Conservation (phyloP, 2,113 vertebrate species). For the Turdus rufiventris region DNA sequence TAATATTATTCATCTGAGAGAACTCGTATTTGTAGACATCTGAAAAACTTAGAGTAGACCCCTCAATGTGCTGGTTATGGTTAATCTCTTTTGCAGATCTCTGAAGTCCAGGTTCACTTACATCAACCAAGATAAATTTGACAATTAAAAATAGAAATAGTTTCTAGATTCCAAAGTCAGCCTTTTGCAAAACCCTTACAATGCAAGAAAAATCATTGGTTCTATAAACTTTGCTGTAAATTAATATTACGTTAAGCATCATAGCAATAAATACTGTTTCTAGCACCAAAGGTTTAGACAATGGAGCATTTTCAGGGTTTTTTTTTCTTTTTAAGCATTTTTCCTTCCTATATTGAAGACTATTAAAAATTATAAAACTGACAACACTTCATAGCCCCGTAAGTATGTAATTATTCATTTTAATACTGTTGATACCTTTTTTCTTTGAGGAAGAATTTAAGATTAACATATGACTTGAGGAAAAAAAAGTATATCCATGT, state of each 20-base stretch:
- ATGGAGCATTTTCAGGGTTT: not conserved
- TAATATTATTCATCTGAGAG: not conserved
- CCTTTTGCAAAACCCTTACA: not conserved
- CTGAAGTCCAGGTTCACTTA: not conserved
- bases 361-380: not conserved
- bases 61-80: not conserved
- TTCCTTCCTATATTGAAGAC: not conserved
- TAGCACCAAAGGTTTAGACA: not conserved
- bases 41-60: not conserved
- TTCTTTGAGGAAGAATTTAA: not conserved
- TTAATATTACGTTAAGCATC: not conserved
- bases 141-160: not conserved
- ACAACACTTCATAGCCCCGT: not conserved
- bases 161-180: not conserved
- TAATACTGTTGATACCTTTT: not conserved
- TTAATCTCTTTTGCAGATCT: not conserved
- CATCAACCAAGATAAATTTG: not conserved
- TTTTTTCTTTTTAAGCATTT: not conserved
- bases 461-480: not conserved
- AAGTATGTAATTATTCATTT: not conserved
- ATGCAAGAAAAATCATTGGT: not conserved
- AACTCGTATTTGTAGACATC: not conserved
- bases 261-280: not conserved
- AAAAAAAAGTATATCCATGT: not conserved
- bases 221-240: not conserved